Conservation (phyloP, 2,888 invertebrate species). For the Cremastobaeus sp. region DNA sequence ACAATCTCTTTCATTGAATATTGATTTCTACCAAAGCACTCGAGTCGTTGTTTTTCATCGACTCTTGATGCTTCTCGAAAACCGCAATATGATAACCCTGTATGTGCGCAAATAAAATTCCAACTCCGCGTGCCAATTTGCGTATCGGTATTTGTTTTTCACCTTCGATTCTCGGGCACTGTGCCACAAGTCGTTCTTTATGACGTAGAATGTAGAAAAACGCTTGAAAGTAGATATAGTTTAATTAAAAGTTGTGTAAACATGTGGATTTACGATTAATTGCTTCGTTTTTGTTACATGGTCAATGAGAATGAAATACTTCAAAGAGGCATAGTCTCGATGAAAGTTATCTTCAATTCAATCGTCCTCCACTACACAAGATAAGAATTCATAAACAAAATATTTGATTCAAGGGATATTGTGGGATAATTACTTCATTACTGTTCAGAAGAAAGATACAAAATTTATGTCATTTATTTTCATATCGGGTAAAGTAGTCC, state of each 20-base stretch:
- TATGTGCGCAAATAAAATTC: constrained; percentile 23
- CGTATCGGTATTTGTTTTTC: constrained; percentile 35
- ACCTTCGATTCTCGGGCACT: constrained; percentile 26
- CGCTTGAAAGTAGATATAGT: constrained; percentile 7
- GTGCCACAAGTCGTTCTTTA: constrained; percentile 28
- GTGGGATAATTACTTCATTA: too few species aligned
- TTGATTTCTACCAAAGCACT: too few species aligned
- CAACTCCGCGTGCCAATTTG: constrained; percentile 29
- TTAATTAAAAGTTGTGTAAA: constrained; percentile 24
- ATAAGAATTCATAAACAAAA: too few species aligned
- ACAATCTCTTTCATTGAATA: too few species aligned
- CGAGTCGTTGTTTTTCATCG: background rate
- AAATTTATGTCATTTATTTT: too few species aligned
- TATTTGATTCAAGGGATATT: too few species aligned
- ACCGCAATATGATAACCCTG: constrained; percentile 22
- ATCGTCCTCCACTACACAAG: too few species aligned
- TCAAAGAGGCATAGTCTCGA: constrained; percentile 21
- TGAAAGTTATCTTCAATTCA: constrained; percentile 3
- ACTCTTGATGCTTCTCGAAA: background rate
- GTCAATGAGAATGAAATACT: constrained; percentile 6
- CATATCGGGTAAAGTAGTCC: too few species aligned
- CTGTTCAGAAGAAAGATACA: too few species aligned
- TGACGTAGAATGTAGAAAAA: constrained; percentile 30
- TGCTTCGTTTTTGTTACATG: constrained; percentile 31
- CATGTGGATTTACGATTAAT: constrained; percentile 26